Percentiles rank a stretch among this genome's conserved stretches.
Evolutionary conservation across 2,888 invertebrate species (phyloP).

Genomic region (Lasioglossum zephyrum): DNA sequence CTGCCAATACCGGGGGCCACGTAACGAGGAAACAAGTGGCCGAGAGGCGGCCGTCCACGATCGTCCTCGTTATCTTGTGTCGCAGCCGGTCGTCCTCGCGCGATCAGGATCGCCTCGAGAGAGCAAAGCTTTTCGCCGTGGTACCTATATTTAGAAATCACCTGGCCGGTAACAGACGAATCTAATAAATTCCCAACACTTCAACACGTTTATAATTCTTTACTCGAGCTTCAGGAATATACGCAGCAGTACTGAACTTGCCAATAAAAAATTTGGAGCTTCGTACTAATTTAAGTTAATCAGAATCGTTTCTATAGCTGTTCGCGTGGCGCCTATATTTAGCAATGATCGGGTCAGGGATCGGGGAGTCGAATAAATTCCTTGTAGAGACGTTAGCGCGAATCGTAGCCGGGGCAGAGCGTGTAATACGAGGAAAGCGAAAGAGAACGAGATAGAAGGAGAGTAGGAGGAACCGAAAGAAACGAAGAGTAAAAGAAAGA

Average conservation of each 20-base stretch:
- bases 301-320: not conserved
- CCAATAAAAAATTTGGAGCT: no score
- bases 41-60: not conserved
- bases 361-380: not conserved
- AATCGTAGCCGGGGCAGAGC: not conserved
- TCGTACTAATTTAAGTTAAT: no score
- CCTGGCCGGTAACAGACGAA: slow-evolving; percentile 36
- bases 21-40: slow-evolving; percentile 47
- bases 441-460: not conserved
- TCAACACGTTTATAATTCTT: slow-evolving; percentile 26
- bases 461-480: not conserved
- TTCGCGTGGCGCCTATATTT: not conserved
- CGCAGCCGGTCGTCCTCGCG: slow-evolving; percentile 49
- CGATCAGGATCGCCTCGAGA: slow-evolving; percentile 43
- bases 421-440: not conserved
- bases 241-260: no score
- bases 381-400: not conserved
- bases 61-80: slow-evolving; percentile 49
- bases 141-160: slow-evolving; percentile 61
- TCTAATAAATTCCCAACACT: slow-evolving; percentile 61
- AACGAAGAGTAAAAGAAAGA: slow-evolving; percentile 2
- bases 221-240: no score
- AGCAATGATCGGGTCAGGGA: not conserved
- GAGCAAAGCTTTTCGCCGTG: slow-evolving; percentile 36
- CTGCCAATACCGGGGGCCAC: slow-evolving; percentile 25